Percentiles rank a stretch among this genome's conserved stretches.
Evolutionary conservation across 2,888 invertebrate genomes (phyloP).

Genomic region (Muschampia plurimacula): DNA sequence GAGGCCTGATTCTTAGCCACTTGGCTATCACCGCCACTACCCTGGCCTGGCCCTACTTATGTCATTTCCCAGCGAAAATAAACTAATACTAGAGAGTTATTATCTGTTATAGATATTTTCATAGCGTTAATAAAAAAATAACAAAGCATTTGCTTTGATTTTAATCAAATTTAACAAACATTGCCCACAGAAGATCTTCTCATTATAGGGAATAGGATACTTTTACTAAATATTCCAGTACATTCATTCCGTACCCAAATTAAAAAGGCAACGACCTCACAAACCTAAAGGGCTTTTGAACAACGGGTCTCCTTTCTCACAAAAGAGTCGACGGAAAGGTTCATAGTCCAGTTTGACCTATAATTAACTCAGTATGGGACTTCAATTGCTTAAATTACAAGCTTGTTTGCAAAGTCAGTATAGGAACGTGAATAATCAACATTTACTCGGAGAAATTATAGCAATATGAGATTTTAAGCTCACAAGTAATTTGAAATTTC

Average conservation of each 20-base stretch:
- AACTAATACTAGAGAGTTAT: no score
- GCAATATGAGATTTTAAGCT: not conserved
- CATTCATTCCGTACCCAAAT: slow-evolving; percentile 24
- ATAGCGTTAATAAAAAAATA: no score
- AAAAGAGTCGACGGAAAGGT: slow-evolving; percentile 65
- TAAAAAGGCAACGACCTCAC: slow-evolving; percentile 56
- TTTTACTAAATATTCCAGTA: slow-evolving; percentile 26
- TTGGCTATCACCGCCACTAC: no score
- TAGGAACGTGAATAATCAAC: not conserved
- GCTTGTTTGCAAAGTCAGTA: not conserved
- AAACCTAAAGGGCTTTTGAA: slow-evolving; percentile 54
- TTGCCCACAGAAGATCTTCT: slow-evolving; percentile 12
- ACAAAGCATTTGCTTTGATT: no score
- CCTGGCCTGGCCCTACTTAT: no score
- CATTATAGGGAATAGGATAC: slow-evolving; percentile 25
- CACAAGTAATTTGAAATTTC: not conserved
- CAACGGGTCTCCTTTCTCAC: slow-evolving; percentile 54
- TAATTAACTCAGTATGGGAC: slow-evolving; percentile 76
- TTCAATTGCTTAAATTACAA: slow-evolving; percentile 61
- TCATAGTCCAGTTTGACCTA: slow-evolving; percentile 68
- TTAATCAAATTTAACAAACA: not conserved
- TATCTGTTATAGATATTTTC: no score
- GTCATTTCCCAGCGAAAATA: no score
- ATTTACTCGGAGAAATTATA: not conserved
- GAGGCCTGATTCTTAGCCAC: no score